Evolutionary conservation across 2,797 vertebrate genomes (phyloP), one percentile per base, ranked within the genome.

Genomic region (Gouania willdenowi): DNA sequence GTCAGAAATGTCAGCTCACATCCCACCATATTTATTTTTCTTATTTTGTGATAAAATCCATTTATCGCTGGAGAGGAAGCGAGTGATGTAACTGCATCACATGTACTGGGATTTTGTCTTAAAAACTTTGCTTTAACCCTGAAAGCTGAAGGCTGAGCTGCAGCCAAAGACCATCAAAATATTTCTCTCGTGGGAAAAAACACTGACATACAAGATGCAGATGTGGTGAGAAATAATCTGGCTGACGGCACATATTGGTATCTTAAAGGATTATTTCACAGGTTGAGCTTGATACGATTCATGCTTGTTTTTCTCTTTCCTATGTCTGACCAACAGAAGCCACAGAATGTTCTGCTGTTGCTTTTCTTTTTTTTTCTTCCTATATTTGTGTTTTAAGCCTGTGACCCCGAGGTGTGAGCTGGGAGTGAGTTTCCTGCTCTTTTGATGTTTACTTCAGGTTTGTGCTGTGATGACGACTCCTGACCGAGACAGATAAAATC

Each of bases 401-500:
- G 13, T 64, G 71, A 79, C 68, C 66, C 38, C 3, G 6, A 33
- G 37, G 40, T 57, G 49, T 66, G 58, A 51, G 57, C 56, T 26
- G 41, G 23, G 40, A 67, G 43, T 21, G 16, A 50, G 52, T 32
- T 1, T 29, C 44, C 59, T 6, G 22, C 45, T 40, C 56, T 71
- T 46, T 68, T 58, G 51, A 62, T 78, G 68, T 74, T 77, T 71
- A 51, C 63, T 56, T 59, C 68, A 75, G 64, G 71, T 77, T 73
- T 41, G 18, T 52, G 57, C 54, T 44, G 20, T 26, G 44, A 47
- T 68, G 58, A 57, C 10, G 27, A 30, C 35, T 50, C 46, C 28
- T 22, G 22, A 46, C 30, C 48, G 2, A 5, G 22, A 1, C 13
- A 46, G 60, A 67, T 77, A 49, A 69, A 66, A 67, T 72, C 53